Evolutionary conservation across 2,888 invertebrate genomes (phyloP).

Genomic region (Watsonalla binaria): DNA sequence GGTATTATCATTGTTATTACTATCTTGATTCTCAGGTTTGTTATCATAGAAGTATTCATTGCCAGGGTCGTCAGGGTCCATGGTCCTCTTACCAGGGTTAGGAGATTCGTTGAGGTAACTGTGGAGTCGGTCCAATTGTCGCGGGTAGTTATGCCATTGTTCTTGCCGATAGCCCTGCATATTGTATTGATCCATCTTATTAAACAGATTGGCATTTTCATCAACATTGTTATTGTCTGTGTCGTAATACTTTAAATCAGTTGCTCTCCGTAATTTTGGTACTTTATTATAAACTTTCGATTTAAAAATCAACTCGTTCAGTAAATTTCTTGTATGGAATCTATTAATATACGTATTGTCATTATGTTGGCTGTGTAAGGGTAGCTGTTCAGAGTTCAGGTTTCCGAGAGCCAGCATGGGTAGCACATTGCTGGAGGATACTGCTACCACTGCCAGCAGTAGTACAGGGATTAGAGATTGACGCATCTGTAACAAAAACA

Average conservation of each 20-base stretch:
- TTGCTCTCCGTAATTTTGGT: constrained; percentile 19
- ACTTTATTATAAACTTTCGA: constrained; percentile 20
- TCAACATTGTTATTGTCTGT: constrained; percentile 34
- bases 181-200: constrained; percentile 42
- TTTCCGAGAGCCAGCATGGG: constrained; percentile 46
- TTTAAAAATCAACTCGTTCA: constrained; percentile 50
- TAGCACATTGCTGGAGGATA: constrained; percentile 63
- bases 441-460: constrained; percentile 53
- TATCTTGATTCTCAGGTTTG: constrained; percentile 15
- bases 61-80: constrained; percentile 37
- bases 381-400: constrained; percentile 35
- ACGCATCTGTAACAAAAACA: constrained; percentile 62
- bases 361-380: constrained; percentile 42
- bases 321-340: constrained; percentile 38
- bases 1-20: constrained; percentile 23
- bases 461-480: constrained; percentile 50
- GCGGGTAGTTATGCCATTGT: constrained; percentile 68
- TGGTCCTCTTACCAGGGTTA: constrained; percentile 33
- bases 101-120: constrained; percentile 31
- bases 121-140: constrained; percentile 62
- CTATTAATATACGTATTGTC: constrained; percentile 62
- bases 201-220: constrained; percentile 32
- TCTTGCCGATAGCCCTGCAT: constrained; percentile 60
- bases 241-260: constrained; percentile 23
- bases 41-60: constrained; percentile 27